Evolutionary conservation across 2,797 vertebrate genomes (phyloP), one percentile per base, ranked within the genome.

Genomic region (Neomorphus geoffroyi): DNA sequence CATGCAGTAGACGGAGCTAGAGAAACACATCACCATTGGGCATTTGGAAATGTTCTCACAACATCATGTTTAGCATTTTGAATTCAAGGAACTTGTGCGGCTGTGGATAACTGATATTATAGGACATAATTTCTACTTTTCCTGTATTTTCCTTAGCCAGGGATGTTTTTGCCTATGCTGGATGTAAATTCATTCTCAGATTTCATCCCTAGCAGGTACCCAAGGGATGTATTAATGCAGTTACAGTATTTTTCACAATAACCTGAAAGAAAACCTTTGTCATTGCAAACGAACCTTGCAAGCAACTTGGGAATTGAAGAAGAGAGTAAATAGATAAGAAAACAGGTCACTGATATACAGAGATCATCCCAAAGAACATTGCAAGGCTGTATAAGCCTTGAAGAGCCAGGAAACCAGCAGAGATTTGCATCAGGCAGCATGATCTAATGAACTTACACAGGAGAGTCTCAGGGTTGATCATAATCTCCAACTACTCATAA

Each of bases 331-430:
- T 41, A 72, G 41, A 33, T 67, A 75, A 74, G 82, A 83, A 83
- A 61, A 69, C 22, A 54, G 28, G 32, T 50, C 64, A 39, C 32
- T 48, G 74, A 21, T 65, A 23, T 4, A 54, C 17, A 51, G 61
- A 80, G 35, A 51, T 78, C 84, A 89, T 89, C 69, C 37, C 32
- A 80, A 87, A 92, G 78, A 87, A 61, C 37, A 13, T 6, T 57
- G 64, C 45, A 82, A 37, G 33, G 74, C 41, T 73, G 32, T 39
- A 71, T 0, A 10, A 94, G 71, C 64, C 81, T 83, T 57, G 45
- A 78, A 95, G 88, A 94, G 69, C 69, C 79, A 51, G 86, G 86
- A 92, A 93, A 91, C 48, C 50, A 88, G 80, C 62, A 84, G 53
- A 94, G 88, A 83, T 94, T 0, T 0, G 10, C 85, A 92, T 93